phyloP scores from a whole-genome alignment of 2,888 invertebrate species.

The Mesochorus sp. region DNA sequence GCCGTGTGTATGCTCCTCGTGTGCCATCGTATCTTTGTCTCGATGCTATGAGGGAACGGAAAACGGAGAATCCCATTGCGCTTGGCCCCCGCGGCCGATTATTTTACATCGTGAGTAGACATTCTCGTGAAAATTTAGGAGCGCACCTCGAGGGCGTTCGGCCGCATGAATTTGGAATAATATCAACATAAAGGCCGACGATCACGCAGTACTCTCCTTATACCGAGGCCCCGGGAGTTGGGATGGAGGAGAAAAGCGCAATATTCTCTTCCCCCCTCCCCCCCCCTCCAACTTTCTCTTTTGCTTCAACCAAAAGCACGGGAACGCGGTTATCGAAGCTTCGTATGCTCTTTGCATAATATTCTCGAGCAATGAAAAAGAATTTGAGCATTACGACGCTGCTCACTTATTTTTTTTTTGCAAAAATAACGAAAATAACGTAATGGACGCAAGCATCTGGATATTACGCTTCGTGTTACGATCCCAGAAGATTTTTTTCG shows the following conservation, averaged over 20 bases:
- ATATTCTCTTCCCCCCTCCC: conserved; percentile 35
- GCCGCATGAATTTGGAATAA: conserved; percentile 65
- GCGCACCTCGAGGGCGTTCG: conserved; percentile 46
- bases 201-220: conserved; percentile 50
- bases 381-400: conserved; percentile 46
- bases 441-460: conserved; percentile 16
- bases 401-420: no score
- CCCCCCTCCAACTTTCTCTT: conserved; percentile 16
- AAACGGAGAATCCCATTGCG: conserved; percentile 36
- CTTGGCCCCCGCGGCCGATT: conserved; percentile 46
- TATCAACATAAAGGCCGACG: conserved; percentile 66
- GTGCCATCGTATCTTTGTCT: conserved; percentile 18
- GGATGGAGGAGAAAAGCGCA: conserved; percentile 31
- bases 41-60: conserved; percentile 6
- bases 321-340: conserved; percentile 57
- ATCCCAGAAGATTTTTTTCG: conserved; percentile 32
- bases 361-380: conserved; percentile 60
- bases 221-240: conserved; percentile 11
- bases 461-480: neutral
- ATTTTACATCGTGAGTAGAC: conserved; percentile 64
- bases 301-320: conserved; percentile 41
- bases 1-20: neutral
- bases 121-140: conserved; percentile 67
- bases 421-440: conserved; percentile 52
- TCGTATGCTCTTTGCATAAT: conserved; percentile 60